Evolutionary conservation across 2,113 vertebrate species (phyloP).

Genomic region (Oceanodroma tethys): DNA sequence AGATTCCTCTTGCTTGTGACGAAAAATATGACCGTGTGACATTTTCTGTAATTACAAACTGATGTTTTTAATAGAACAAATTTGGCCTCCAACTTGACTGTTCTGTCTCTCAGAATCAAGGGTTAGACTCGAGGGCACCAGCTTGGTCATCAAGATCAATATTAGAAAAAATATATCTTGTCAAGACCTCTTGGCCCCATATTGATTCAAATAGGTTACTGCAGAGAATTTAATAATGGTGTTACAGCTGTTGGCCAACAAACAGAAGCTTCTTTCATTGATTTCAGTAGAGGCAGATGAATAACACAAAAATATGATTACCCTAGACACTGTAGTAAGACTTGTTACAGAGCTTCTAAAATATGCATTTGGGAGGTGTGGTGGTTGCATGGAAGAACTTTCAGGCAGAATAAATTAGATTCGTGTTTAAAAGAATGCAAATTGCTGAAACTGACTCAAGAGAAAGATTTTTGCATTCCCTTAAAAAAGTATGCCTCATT

Average conservation of each 20-base stretch:
- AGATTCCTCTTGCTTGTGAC: conserved; percentile 42
- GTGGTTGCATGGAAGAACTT: background rate
- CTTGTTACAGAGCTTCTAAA: background rate
- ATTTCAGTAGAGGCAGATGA: conserved; percentile 58
- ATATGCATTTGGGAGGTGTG: background rate
- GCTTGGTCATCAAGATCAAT: conserved; percentile 80
- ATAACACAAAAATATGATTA: conserved; percentile 42
- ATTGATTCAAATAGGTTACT: conserved; percentile 73
- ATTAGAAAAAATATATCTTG: conserved; percentile 68
- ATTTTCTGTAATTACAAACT: conserved; percentile 76
- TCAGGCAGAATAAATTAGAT: background rate
- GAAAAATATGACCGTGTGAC: conserved; percentile 67
- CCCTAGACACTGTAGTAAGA: background rate
- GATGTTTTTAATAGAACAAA: conserved; percentile 73
- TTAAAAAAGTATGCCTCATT: background rate
- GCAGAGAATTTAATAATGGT: conserved; percentile 71
- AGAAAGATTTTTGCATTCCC: background rate
- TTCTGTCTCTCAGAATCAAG: conserved; percentile 73
- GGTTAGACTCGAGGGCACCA: conserved; percentile 74
- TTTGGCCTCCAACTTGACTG: conserved; percentile 67
- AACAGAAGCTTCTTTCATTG: conserved; percentile 46
- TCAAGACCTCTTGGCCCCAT: conserved; percentile 70
- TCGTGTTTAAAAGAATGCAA: background rate
- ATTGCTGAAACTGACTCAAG: background rate
- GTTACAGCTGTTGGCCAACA: conserved; percentile 54